Conservation (phyloP, 2,888 invertebrate species). For the Mystacides longicornis region DNA sequence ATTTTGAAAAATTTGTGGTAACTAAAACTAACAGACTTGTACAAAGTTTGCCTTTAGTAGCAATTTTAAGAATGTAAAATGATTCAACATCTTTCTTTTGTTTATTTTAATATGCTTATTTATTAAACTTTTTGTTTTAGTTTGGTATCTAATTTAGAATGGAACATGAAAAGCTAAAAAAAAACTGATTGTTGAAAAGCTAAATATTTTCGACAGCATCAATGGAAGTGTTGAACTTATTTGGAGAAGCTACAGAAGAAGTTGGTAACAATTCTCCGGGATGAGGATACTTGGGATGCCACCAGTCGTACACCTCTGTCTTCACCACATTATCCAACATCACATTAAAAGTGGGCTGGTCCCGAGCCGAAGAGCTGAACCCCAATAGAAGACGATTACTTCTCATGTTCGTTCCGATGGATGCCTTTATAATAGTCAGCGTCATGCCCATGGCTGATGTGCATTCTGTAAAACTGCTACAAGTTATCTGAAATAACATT, state of each 20-base stretch:
- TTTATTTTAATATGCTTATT: no score
- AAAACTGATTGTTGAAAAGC: no score
- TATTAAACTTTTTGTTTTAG: no score
- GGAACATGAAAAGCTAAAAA: no score
- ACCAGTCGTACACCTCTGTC: conserved; percentile 56
- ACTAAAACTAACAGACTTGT: no score
- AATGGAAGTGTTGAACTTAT: not conserved
- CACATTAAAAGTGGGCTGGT: conserved; percentile 35
- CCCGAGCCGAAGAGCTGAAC: conserved; percentile 41
- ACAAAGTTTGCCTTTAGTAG: no score
- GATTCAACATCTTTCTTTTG: no score
- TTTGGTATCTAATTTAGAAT: no score
- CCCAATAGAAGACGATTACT: conserved; percentile 46
- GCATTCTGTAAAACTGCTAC: conserved; percentile 38
- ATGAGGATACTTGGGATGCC: conserved; percentile 51
- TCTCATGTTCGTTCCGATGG: conserved; percentile 46
- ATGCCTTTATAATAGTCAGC: conserved; percentile 39
- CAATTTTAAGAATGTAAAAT: no score
- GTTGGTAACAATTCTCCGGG: conserved; percentile 25
- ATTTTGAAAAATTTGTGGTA: no score
- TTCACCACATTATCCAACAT: conserved; percentile 46
- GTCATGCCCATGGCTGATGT: conserved; percentile 43
- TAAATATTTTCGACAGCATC: not conserved
- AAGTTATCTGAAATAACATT: conserved; percentile 35
- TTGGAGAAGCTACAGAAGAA: not conserved